Conservation (phyloP, 2,888 invertebrate genomes). For the Lasioglossum malachurum region DNA sequence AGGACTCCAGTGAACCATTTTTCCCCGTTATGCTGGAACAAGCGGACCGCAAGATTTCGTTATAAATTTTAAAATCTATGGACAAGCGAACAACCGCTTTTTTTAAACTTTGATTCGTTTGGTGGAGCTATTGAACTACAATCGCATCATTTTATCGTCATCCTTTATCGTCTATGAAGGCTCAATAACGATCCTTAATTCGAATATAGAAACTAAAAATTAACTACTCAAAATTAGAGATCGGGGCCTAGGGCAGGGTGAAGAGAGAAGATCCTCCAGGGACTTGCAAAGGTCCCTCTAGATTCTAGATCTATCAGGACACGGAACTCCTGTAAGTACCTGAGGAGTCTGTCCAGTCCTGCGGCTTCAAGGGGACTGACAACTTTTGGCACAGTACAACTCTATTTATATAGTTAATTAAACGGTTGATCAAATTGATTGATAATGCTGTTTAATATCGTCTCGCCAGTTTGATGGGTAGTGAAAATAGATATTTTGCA, state of each 20-base stretch:
- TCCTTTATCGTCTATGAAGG: too few species aligned
- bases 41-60: not conserved
- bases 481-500: not conserved
- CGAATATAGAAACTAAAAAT: not conserved
- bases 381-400: not conserved
- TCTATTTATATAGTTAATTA: not conserved
- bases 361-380: not conserved
- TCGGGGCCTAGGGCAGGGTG: not conserved
- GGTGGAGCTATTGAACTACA: too few species aligned
- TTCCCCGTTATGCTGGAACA: not conserved
- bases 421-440: not conserved
- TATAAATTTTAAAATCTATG: not conserved
- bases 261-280: not conserved
- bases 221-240: not conserved
- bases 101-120: not conserved
- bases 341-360: not conserved
- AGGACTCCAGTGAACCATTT: not conserved
- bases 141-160: too few species aligned
- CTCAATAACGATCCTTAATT: too few species aligned
- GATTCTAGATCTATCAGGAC: not conserved
- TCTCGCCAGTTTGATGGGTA: not conserved
- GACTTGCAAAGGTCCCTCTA: not conserved
- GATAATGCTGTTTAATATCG: not conserved
- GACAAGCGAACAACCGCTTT: not conserved
- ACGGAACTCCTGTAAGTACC: not conserved